Base-by-base conservation (phyloP, 1,140 invertebrate species). In the Zaprionus capensis region DNA sequence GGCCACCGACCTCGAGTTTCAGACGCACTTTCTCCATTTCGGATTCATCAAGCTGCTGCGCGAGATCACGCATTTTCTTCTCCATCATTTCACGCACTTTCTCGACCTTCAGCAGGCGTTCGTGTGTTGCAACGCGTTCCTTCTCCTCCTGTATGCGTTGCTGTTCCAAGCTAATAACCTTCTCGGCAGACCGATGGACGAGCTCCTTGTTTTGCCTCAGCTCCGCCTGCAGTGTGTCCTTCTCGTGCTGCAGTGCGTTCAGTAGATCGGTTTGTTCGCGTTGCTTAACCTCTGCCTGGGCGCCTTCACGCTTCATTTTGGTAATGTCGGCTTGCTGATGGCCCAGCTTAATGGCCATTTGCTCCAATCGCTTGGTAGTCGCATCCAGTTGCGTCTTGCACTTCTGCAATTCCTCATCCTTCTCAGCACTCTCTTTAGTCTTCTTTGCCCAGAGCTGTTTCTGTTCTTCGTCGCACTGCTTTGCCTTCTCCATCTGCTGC, bases 1-100 rank as follows among this genome's bases (percentile, higher is more conserved):
- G 72, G 12, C 64, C 67, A 24, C 80, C 83, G 14, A 88, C 65
- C 59, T 91, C 83, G 9, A 67, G 57, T 34, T 70, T 76, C 9
- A 91, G 66, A 1, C 38, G 55, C 14, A 78, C 69, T 28, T 80
- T 81, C 15, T 57, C n/a, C 28, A 66, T 26, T 14, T 84, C 77
- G 7, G 67, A 20, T 0, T 59, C 17, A 5, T 59, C 36, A 1
- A 71, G 15, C 17, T 77, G 34, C 1, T 61, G 46, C 2, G 41
- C 12, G 0, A 83, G 46, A 1, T 73, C 31, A 0, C 65, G 38
- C 1, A 41, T 4, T 2, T 46, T 65, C 4, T 20, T 53, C 4
- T 84, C 77, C 5, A 41, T n/a, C 4, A n/a, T 22, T 0, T 69
- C 57, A 1, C 62, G 65, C n/a, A 51, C 22, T 6, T 58, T 58